Evolutionary conservation across 2,888 invertebrate species (phyloP), one percentile per base, ranked within the genome.

Genomic region (Rhamnusium bicolor): DNA sequence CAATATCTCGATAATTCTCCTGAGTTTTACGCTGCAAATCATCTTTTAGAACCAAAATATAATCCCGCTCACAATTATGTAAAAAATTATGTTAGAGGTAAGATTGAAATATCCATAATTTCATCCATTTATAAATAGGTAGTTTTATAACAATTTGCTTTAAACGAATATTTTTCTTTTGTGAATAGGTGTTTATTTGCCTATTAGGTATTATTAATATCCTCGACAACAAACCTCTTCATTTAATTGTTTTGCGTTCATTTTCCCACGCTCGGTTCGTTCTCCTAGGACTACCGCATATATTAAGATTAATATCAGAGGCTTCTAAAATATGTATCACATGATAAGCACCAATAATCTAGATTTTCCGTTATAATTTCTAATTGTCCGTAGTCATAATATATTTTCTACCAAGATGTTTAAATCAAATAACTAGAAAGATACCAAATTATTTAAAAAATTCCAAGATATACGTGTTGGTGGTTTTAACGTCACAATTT

Each of bases 51-150:
- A 85, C 92, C 92, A 84, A 94, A 95, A 87, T 94, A 93, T 88
- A 93, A 94, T 85, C 92, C 92, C 65, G 68, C 72, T 18, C 86
- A 87, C 72, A 90, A 91, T 76, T 92, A 92, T 86, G 91, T 91
- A 85, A 94, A 94, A 89, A 92, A 91, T 84, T 94, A 93, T 87
- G 91, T 92, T 72, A 90, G 94, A 91, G 92, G 94, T 93, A 80
- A 90, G 89, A 66, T 5, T 71, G 3, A n/a, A 6, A 24, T 24
- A 24, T 24, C 2, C 2, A 24, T 24, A 4, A 24, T 24, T 24
- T 4, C 24, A 24, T 24, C 3, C 24, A 24, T 24, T 24, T 24
- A 24, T 24, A 24, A 24, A 24, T 4, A 24, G n/a, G n/a, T n/a
- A n/a, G n/a, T n/a, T n/a, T n/a, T n/a, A n/a, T n/a, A n/a, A n/a